A percentile compares a stretch with the other conserved stretches of the same genome.
Evolutionary conservation across 2,797 vertebrate species (phyloP).

Genomic region (Halcyon smyrnensis): DNA sequence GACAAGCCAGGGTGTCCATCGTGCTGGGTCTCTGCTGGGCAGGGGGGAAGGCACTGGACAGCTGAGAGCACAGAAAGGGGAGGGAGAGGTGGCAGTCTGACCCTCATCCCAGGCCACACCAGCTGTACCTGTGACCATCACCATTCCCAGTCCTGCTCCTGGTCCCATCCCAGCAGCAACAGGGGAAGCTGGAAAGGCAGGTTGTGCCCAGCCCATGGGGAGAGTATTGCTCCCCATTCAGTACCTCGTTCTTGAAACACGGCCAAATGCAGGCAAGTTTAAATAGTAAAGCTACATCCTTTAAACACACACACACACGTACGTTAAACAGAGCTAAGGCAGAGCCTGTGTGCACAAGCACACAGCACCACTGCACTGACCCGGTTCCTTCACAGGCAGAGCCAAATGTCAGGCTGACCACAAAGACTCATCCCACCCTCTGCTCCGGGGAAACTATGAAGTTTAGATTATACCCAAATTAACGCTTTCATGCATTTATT

Average conservation of each 20-base stretch:
- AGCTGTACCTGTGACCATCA: neutral
- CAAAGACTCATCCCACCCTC: neutral
- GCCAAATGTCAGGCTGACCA: neutral
- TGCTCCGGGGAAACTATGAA: neutral
- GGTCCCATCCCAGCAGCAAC: neutral
- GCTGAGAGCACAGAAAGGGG: neutral
- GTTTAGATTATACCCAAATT: neutral
- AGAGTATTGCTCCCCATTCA: neutral
- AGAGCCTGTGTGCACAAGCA: neutral
- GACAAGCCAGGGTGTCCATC: neutral
- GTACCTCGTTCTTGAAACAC: accelerated
- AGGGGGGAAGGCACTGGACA: neutral
- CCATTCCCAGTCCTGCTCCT: neutral
- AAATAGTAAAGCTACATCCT: neutral
- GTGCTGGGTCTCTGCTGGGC: neutral
- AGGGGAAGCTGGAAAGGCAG: neutral
- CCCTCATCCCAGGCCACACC: neutral
- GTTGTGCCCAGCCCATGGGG: neutral
- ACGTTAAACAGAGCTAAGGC: accelerated
- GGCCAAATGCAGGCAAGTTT: neutral
- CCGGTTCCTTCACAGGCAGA: neutral
- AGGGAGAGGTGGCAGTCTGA: neutral
- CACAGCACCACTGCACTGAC: neutral
- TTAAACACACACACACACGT: neutral
- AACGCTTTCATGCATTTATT: neutral